Base-by-base conservation (phyloP, 1,140 invertebrate species). In the Triops longicaudatus region DNA sequence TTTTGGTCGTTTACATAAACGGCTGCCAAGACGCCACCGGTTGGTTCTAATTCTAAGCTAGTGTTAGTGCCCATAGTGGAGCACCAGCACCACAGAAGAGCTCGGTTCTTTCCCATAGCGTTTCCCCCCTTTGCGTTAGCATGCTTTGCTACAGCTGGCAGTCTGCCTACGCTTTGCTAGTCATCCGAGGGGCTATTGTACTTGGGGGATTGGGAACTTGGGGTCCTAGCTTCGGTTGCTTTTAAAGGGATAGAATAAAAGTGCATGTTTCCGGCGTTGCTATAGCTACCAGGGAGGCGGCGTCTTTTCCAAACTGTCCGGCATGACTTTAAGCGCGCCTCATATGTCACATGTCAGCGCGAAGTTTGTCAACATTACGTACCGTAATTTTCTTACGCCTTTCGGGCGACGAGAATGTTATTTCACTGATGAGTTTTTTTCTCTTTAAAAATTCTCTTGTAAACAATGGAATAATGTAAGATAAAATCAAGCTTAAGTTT, bases 111-210 rank as follows among this genome's bases (percentile, higher is more conserved):
- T 63, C 50, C 22, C 50, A 63, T 63, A 17, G 50, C 50, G 22
- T 6, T 14, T 63, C 50, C 31, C 31, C 31, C 50, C 50, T 63
- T 63, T 17, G 50, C 50, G 14, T 63, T 63, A 6, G 50, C 50
- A 63, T 63, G 50, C 50, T 63, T 14, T 63, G 50, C 50, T 63
- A 63, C 50, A 63, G 50, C 50, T 63, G 50, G 50, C 50, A 22
- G 50, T 63, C 50, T 63, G 50, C 50, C 50, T 63, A 63, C 50
- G 50, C 50, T 63, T 63, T 63, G 50, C 50, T 63, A 63, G 50
- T 63, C 50, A 63, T 63, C 50, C 50, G 7, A 37, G 50, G 50
- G 50, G 50, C 50, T 63, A 63, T 63, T 63, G 50, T 63, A 63
- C 50, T 63, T 63, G 50, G 50, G 44, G 50, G 50, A 63, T 63